Evolutionary conservation across 2,888 invertebrate species (phyloP).

Genomic region (Drosophila peninsularis): DNA sequence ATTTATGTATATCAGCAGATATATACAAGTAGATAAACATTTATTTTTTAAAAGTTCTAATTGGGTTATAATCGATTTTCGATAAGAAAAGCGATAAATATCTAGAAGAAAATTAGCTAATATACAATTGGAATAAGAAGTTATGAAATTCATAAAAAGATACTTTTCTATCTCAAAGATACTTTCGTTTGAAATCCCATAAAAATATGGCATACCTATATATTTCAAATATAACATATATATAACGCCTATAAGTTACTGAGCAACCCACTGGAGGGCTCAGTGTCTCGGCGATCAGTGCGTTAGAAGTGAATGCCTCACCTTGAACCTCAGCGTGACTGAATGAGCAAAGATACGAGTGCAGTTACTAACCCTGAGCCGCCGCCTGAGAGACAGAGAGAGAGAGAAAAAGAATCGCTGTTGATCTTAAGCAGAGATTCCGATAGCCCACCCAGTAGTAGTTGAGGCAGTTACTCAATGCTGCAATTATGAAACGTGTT

Average conservation of each 20-base stretch:
- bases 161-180: too few relatives aligned
- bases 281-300: slow-evolving; percentile 31
- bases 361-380: slow-evolving; percentile 58
- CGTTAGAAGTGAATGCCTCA: slow-evolving; percentile 69
- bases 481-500: slow-evolving; percentile 75
- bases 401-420: slow-evolving; percentile 13
- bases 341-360: slow-evolving; percentile 11
- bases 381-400: not conserved
- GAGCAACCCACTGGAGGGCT: slow-evolving; percentile 34
- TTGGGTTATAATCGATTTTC: too few relatives aligned
- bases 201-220: not conserved
- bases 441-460: slow-evolving; percentile 56
- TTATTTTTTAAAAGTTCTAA: too few relatives aligned
- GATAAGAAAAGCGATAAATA: too few relatives aligned
- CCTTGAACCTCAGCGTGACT: slow-evolving; percentile 64
- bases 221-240: not conserved
- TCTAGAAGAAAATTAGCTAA: too few relatives aligned
- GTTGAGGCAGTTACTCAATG: slow-evolving; percentile 53
- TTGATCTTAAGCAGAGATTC: slow-evolving; percentile 34
- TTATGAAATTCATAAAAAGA: too few relatives aligned
- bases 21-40: too few relatives aligned
- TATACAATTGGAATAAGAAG: too few relatives aligned
- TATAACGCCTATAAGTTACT: slow-evolving; percentile 10
- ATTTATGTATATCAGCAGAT: not conserved
- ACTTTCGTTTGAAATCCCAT: too few relatives aligned